phyloP scores from a whole-genome alignment of 2,888 invertebrate genomes.

The Pedicia rivosa region DNA sequence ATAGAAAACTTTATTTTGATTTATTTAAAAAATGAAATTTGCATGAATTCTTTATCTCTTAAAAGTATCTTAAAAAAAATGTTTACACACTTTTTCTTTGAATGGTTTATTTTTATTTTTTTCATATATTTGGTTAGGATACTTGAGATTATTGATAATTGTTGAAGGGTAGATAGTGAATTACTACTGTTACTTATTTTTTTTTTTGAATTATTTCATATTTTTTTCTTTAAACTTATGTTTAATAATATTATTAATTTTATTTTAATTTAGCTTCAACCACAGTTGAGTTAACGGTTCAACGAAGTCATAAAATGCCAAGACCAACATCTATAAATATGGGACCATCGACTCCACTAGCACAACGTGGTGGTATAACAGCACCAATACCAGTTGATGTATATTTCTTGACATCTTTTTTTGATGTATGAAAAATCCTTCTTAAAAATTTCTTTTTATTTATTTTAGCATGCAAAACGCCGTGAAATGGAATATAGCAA shows the following conservation, averaged over 20 bases:
- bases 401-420: constrained; percentile 30
- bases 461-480: constrained; percentile 63
- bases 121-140: no score
- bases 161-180: not conserved
- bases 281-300: constrained; percentile 52
- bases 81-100: not conserved
- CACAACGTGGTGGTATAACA: constrained; percentile 49
- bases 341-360: constrained; percentile 38
- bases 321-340: constrained; percentile 30
- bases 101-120: not conserved
- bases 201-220: not conserved
- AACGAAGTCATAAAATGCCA: constrained; percentile 37
- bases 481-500: constrained; percentile 69
- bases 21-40: no score
- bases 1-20: no score
- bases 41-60: no score
- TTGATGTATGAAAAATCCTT: not conserved
- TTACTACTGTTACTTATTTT: not conserved
- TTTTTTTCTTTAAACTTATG: not conserved
- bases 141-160: not conserved
- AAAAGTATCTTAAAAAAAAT: no score
- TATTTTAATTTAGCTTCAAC: constrained; percentile 39
- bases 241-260: constrained; percentile 10
- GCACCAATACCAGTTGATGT: constrained; percentile 81
- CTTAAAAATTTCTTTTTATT: constrained; percentile 9